Conservation (phyloP, 2,113 vertebrate genomes). For the Crotalus horridus region DNA sequence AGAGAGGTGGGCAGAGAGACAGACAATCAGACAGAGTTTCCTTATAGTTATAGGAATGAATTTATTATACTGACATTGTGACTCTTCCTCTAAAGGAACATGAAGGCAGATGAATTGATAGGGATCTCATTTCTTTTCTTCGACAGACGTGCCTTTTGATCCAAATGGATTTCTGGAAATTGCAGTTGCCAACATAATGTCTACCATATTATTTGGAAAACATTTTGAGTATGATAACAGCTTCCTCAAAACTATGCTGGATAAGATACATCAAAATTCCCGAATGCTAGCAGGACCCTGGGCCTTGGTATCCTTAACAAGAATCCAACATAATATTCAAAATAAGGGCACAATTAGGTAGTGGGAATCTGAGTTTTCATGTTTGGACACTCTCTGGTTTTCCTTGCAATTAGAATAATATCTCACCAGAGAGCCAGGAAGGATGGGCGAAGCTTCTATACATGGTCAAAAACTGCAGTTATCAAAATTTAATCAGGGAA, state of each 20-base stretch:
- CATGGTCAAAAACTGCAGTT: background rate
- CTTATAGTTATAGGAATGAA: no score
- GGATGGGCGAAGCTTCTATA: background rate
- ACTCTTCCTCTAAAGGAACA: background rate
- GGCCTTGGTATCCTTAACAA: background rate
- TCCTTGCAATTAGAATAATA: background rate
- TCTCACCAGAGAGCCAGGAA: background rate
- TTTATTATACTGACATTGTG: no score
- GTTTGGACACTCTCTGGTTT: background rate
- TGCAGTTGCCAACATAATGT: background rate
- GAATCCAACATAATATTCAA: background rate
- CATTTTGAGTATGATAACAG: background rate
- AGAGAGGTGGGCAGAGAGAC: no score
- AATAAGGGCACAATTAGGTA: background rate
- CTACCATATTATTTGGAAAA: slow-evolving; percentile 1
- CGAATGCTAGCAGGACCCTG: background rate
- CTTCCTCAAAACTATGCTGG: background rate
- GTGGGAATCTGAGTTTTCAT: background rate
- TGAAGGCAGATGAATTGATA: background rate
- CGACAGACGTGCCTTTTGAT: background rate
- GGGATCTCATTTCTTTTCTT: background rate
- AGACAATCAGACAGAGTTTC: no score
- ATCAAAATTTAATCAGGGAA: background rate
- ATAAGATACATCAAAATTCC: background rate
- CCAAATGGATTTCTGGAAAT: background rate